Percentiles rank a stretch among this genome's conserved stretches.
These are phyloP conservation scores for Himalopsyche kuldschensis DNA, from an alignment of 2,888 invertebrate genomes.

Conservation along the genomic window DNA sequence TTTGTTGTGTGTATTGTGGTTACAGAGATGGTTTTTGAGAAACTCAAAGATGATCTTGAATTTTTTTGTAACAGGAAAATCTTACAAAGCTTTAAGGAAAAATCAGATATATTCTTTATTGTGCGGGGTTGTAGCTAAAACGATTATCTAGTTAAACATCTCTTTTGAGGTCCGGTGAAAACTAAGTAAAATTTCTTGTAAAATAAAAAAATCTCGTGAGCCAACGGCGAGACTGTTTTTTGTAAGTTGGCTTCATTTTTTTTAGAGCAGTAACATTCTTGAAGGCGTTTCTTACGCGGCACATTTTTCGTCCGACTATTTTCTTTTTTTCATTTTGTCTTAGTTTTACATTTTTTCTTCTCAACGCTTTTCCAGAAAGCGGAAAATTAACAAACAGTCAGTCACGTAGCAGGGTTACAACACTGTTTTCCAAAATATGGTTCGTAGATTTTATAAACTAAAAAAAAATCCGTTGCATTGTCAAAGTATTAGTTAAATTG, in stretches of 20 bases:
- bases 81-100: too few relatives aligned
- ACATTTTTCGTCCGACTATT: not conserved
- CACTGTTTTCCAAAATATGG: not conserved
- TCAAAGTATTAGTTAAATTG: too few relatives aligned
- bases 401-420: not conserved
- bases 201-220: not conserved
- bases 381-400: not conserved
- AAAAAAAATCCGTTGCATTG: too few relatives aligned
- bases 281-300: not conserved
- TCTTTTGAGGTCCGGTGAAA: not conserved
- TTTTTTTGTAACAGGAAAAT: too few relatives aligned
- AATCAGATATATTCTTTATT: not conserved
- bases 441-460: not conserved
- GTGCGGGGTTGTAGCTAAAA: not conserved
- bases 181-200: not conserved
- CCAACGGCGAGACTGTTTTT: not conserved
- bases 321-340: not conserved
- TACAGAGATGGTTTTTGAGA: too few relatives aligned
- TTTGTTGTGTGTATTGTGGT: too few relatives aligned
- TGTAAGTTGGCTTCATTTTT: not conserved
- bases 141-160: not conserved
- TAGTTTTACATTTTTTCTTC: not conserved
- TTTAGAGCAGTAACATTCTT: not conserved
- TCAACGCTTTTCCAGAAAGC: not conserved
- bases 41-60: too few relatives aligned